Evolutionary conservation across 2,888 invertebrate genomes (phyloP), one percentile per base, ranked within the genome.

Genomic region (Drosophila paramelanica): DNA sequence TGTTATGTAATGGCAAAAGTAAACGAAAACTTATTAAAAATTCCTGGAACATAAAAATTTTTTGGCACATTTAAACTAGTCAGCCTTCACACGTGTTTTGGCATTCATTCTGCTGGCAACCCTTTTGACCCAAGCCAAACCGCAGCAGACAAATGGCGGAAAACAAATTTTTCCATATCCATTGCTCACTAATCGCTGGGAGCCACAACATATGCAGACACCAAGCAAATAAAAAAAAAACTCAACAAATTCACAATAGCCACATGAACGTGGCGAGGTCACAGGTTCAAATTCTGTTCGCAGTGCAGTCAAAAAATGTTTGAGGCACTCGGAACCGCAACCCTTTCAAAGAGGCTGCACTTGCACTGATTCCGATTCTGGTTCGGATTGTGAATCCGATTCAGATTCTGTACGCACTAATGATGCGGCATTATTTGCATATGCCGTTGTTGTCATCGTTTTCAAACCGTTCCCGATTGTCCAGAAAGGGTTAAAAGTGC

Each of bases 351-450:
- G 43, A 7, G 14, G 20, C 31, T 66, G 55, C 72, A 76, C 68
- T 67, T 71, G 75, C 50, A 51, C 39, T 56, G 31, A 58, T 65
- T 57, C 46, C 41, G 67, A 51, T 45, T 55, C 13, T 13, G 49
- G 31, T 25, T 23, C 25, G 5, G 25, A 51, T 36, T 27, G 17
- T 2, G 42, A 43, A 46, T 57, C 33, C 27, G 57, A 52, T 58
- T 51, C 49, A 8, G 53, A 36, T 73, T 57, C 49, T 64, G 64
- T 56, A 68, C 69, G 72, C 85, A 79, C 85, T 85, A 85, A 85
- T 85, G 85, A 85, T 88, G 85, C 69, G 73, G 77, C 89, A 85
- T 87, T 85, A 89, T 88, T 85, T 85, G 88, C 85, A 89, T 85
- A 89, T 87, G 88, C 53, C 62, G 27, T 49, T 69, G 53, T 39